Conservation (phyloP, 2,113 vertebrate species). For the Gila orcuttii region DNA sequence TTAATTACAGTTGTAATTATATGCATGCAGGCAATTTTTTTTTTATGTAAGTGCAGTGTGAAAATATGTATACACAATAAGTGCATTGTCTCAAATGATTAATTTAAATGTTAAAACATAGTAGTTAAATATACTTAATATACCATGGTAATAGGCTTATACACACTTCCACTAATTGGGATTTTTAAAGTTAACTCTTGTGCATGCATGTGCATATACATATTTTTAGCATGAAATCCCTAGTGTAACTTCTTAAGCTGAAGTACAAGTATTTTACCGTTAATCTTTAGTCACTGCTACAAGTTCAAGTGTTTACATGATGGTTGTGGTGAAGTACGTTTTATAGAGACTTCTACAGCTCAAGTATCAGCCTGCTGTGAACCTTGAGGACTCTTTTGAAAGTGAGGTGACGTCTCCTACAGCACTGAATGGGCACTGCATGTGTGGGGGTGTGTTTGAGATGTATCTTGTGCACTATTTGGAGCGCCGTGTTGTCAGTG, state of each 20-base stretch:
- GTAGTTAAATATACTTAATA: too few relatives aligned
- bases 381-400: neutral
- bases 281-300: neutral
- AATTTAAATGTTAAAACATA: too few relatives aligned
- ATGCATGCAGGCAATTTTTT: too few relatives aligned
- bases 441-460: neutral
- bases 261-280: neutral
- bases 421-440: neutral
- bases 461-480: neutral
- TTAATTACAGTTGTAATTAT: too few relatives aligned
- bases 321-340: neutral
- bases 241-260: neutral
- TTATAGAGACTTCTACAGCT: neutral
- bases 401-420: neutral
- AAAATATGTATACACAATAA: too few relatives aligned
- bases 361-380: neutral
- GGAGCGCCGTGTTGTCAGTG: neutral
- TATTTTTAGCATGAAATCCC: neutral
- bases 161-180: neutral
- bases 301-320: slow-evolving; percentile 10
- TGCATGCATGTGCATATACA: neutral
- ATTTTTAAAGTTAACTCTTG: neutral
- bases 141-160: neutral
- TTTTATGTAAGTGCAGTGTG: too few relatives aligned
- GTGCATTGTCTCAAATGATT: too few relatives aligned